Percentiles rank a stretch among this genome's conserved stretches.
Conservation (phyloP, 2,888 invertebrate species). For the Philhelius pedissequus region DNA sequence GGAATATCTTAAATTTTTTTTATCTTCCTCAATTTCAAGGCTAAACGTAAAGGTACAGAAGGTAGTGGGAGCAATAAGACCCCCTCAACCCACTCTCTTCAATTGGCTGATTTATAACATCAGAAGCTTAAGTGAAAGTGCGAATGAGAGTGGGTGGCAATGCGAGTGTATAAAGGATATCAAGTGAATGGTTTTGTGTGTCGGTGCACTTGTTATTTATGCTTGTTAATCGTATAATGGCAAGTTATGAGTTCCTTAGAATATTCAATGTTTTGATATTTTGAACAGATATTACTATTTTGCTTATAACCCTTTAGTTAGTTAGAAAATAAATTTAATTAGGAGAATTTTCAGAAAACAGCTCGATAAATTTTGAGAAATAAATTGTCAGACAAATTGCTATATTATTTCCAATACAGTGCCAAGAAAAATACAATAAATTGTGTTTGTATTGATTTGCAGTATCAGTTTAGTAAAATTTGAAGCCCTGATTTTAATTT, state of each 20-base stretch:
- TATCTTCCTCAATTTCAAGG: constrained; percentile 11
- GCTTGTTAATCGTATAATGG: background rate
- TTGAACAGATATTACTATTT: too few relatives aligned
- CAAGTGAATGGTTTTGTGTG: background rate
- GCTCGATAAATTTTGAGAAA: too few relatives aligned
- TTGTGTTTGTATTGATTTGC: too few relatives aligned
- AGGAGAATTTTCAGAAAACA: too few relatives aligned
- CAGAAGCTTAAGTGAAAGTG: constrained; percentile 14
- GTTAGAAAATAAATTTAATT: too few relatives aligned
- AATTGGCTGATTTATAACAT: constrained; percentile 55
- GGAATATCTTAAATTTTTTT: constrained; percentile 22
- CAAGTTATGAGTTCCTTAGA: background rate
- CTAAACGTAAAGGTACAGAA: background rate
- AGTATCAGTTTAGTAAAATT: too few relatives aligned
- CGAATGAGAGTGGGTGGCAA: background rate
- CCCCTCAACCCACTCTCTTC: too few relatives aligned
- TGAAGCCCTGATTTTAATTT: too few relatives aligned
- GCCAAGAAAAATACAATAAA: too few relatives aligned
- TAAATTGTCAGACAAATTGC: too few relatives aligned
- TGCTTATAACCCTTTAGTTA: too few relatives aligned
- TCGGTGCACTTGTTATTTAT: background rate
- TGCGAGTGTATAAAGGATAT: background rate
- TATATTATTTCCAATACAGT: too few relatives aligned
- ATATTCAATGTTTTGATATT: background rate
- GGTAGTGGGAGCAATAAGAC: background rate